Evolutionary conservation across 2,797 vertebrate genomes (phyloP).

Genomic region (Echiichthys vipera): DNA sequence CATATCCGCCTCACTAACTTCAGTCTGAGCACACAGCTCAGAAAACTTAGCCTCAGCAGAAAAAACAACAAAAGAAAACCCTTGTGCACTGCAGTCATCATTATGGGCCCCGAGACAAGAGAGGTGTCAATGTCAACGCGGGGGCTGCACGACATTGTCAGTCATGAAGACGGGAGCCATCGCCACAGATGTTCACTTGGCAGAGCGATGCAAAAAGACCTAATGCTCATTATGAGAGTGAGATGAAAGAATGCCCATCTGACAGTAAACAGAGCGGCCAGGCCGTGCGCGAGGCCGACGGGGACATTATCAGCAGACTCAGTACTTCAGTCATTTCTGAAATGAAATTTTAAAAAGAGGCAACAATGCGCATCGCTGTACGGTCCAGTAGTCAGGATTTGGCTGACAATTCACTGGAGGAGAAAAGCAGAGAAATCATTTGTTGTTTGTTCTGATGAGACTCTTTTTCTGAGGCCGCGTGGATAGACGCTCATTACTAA

Average conservation of each 20-base stretch:
- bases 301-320: slow-evolving; percentile 52
- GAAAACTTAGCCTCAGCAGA: slow-evolving; percentile 2
- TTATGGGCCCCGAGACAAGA: slow-evolving; percentile 48
- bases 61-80: not conserved
- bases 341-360: slow-evolving; percentile 45
- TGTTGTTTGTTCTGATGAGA: slow-evolving; percentile 32
- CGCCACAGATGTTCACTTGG: slow-evolving; percentile 69
- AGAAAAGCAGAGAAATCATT: slow-evolving; percentile 53
- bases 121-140: slow-evolving; percentile 49
- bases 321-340: slow-evolving; percentile 55
- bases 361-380: slow-evolving; percentile 38
- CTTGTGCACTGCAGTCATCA: slow-evolving; percentile 40
- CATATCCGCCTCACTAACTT: slow-evolving; percentile 6
- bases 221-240: slow-evolving; percentile 50
- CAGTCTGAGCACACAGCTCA: slow-evolving; percentile 5
- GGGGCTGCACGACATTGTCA: slow-evolving; percentile 22
- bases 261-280: slow-evolving; percentile 41
- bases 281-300: slow-evolving; percentile 30
- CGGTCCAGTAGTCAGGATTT: slow-evolving; percentile 48
- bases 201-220: slow-evolving; percentile 34
- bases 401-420: slow-evolving; percentile 64
- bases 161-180: slow-evolving; percentile 29
- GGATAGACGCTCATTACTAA: slow-evolving; percentile 1
- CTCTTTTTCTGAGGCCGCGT: slow-evolving; percentile 18
- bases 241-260: slow-evolving; percentile 25